Base-by-base conservation (phyloP, 2,888 invertebrate species). In the Seira musarum region DNA sequence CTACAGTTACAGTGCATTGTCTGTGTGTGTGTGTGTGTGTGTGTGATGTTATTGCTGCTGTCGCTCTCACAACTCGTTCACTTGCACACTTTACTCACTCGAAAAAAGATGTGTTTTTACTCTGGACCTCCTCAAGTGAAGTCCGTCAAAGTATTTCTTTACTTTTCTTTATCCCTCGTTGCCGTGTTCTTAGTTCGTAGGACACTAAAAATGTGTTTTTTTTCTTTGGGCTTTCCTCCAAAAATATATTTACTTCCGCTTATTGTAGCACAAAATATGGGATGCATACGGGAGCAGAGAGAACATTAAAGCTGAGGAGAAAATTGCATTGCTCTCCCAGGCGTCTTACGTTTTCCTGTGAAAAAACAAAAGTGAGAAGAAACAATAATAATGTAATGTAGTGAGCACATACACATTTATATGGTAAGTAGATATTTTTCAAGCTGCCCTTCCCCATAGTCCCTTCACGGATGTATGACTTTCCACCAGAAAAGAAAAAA, bases 31-130 rank as follows among this genome's bases (percentile, higher is more conserved):
- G 30, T 30, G 19, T 25, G 69, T 53, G 46, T 53, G 25, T 67
- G 61, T 61, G 66, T 77, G 53, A 63, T 63, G 76, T 69, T 76
- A 69, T 69, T 63, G 76, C 76, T 65, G 30, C 49, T 78, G 77
- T 40, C 49, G 67, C 67, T 67, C 10, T 46, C 40, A 8, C 35
- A 17, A 69, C 60, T 68, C 63, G 61, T 64, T 69, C 80, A 74
- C 69, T 73, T 17, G 22, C 70, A 78, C 46, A 46, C 35, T 40
- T 30, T 49, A 15, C 49, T 49, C 49, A 49, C 49, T 49, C 49
- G 30, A 67, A 46, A 40, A 49, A n/a, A 49, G 49, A 49, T 49
- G 49, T 49, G 49, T 49, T 49, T 49, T 49, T 15, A 49, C 49
- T 49, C 15, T 49, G 49, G 49, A 13, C 49, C 49, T 49, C 3